A percentile compares a stretch with the other conserved stretches of the same genome.
Conservation (phyloP, 1,140 invertebrate species). For the Mycetomoellerius zeteki region DNA sequence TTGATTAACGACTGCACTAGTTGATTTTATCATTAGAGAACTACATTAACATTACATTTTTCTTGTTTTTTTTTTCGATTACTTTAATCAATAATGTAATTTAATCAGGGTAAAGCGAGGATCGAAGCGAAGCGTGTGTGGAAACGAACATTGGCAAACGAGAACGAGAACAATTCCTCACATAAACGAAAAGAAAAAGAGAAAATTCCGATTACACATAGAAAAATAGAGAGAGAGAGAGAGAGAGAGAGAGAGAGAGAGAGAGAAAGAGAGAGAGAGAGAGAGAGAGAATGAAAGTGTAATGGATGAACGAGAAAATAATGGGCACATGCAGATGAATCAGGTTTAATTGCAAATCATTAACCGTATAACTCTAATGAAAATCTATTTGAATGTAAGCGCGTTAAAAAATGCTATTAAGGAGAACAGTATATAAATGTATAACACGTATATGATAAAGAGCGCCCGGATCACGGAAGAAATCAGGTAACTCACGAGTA, state of each 20-base stretch:
- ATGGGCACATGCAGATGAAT: conserved; percentile 62
- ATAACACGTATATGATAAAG: conserved; percentile 68
- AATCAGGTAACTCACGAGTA: conserved; percentile 44
- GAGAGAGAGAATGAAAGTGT: conserved; percentile 25
- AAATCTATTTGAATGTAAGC: conserved; percentile 85
- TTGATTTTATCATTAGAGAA: neutral
- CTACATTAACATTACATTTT: neutral
- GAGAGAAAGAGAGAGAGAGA: conserved; percentile 43
- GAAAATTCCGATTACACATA: conserved; percentile 64
- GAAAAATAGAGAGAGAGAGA: conserved; percentile 15
- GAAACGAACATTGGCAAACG: conserved; percentile 66
- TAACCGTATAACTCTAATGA: conserved; percentile 84
- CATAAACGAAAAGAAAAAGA: conserved; percentile 61
- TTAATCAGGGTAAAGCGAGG: conserved; percentile 38
- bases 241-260: conserved; percentile 3
- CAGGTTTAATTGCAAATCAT: conserved; percentile 77
- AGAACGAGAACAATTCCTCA: conserved; percentile 81
- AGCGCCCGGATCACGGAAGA: conserved; percentile 44
- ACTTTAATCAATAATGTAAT: neutral
- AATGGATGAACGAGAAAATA: conserved; percentile 55
- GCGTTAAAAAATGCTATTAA: conserved; percentile 83
- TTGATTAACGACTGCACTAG: neutral
- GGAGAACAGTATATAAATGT: conserved; percentile 79
- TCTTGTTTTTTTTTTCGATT: neutral
- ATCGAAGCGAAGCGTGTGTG: conserved; percentile 67